Evolutionary conservation across 1,140 invertebrate genomes (phyloP).

Genomic region (Rhysida immarginata): DNA sequence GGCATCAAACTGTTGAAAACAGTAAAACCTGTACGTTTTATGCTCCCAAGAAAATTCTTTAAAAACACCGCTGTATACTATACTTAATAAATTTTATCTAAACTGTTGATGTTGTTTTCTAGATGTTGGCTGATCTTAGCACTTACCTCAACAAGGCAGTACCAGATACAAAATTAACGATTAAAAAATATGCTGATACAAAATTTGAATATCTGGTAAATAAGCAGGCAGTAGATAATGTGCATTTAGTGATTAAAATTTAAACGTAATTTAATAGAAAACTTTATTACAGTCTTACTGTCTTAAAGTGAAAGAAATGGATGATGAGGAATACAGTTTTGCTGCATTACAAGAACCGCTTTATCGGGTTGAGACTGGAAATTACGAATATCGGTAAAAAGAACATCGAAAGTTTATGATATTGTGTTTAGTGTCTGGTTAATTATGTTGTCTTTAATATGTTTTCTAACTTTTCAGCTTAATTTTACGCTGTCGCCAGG

Average conservation of each 20-base stretch:
- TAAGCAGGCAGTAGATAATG: conserved; percentile 10
- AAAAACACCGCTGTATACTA: no score
- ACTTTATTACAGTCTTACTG: conserved; percentile 60
- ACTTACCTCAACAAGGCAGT: conserved; percentile 95
- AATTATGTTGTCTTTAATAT: no score
- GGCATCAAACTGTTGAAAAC: conserved; percentile 79
- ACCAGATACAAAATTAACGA: conserved; percentile 91
- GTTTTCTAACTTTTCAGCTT: conserved; percentile 38
- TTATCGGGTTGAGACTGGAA: conserved; percentile 94
- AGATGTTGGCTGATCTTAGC: conserved; percentile 82
- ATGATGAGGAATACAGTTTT: conserved; percentile 94
- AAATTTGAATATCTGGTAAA: conserved; percentile 88
- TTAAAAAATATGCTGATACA: conserved; percentile 91
- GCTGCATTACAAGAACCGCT: conserved; percentile 87
- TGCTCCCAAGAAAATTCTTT: no score
- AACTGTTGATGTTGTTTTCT: conserved; percentile 17
- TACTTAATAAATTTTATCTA: no score
- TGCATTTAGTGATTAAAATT: background rate
- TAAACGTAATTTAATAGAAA: conserved; percentile 4
- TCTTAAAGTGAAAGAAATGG: conserved; percentile 86
- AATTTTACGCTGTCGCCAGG: conserved; percentile 84
- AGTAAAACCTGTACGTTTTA: conserved; percentile 73
- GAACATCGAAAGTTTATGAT: no score
- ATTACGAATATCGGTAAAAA: conserved; percentile 91
- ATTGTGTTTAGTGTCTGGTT: no score